Percentiles rank a stretch among this genome's conserved stretches.
Evolutionary conservation across 2,113 vertebrate species (phyloP).

Genomic region (Etheostoma cragini): DNA sequence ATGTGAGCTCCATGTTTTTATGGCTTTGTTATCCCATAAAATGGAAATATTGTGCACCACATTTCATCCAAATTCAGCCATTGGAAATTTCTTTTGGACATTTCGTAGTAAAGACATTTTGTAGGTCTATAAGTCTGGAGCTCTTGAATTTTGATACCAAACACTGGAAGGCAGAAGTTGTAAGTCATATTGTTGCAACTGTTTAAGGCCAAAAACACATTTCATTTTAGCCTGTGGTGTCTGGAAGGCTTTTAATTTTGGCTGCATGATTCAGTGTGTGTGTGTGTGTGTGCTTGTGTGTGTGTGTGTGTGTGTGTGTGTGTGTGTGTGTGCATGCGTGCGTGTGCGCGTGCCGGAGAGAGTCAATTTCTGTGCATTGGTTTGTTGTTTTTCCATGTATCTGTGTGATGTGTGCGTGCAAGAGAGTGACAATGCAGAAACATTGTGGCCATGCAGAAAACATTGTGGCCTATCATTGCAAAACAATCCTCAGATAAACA

Average conservation of each 20-base stretch:
- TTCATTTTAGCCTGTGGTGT: conserved; percentile 46
- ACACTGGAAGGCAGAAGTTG: conserved; percentile 39
- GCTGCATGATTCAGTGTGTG: conserved; percentile 46
- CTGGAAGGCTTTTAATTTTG: conserved; percentile 47
- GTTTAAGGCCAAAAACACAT: conserved; percentile 4
- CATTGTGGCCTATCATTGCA: conserved; percentile 35
- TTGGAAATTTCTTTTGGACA: neutral
- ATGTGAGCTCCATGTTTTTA: conserved; percentile 4
- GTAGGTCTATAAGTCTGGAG: neutral
- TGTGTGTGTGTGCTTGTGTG: conserved; percentile 18
- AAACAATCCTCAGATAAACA: conserved; percentile 67
- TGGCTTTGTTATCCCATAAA: neutral
- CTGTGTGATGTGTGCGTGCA: conserved; percentile 12
- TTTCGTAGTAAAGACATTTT: neutral
- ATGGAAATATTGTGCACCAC: neutral
- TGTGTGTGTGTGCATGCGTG: conserved; percentile 17
- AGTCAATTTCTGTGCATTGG: conserved; percentile 12
- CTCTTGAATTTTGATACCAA: neutral
- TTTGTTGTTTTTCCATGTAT: conserved; percentile 39
- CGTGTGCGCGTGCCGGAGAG: conserved; percentile 13
- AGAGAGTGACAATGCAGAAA: conserved; percentile 59
- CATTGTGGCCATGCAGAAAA: conserved; percentile 39
- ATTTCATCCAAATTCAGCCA: neutral
- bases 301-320: conserved; percentile 9
- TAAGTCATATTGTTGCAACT: conserved; percentile 24